Conservation (phyloP, 2,797 vertebrate species). For the Melanogrammus aeglefinus region DNA sequence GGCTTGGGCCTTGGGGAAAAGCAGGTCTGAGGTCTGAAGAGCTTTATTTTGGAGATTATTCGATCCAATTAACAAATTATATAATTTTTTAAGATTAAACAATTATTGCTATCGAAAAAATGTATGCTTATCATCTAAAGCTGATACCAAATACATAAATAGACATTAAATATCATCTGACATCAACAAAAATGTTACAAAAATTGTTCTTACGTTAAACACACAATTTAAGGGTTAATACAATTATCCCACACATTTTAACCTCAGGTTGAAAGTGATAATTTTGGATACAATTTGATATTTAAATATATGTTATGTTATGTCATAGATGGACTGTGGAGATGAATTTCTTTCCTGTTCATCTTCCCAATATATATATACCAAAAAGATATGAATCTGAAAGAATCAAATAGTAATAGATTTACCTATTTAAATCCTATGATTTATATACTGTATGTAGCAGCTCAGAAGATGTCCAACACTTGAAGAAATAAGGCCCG, state of each 20-base stretch:
- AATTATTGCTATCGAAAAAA: background rate
- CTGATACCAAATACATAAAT: background rate
- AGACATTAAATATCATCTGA: background rate
- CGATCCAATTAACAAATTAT: slow-evolving; percentile 43
- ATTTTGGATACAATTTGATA: background rate
- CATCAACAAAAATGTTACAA: background rate
- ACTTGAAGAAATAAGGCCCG: background rate
- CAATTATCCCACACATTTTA: background rate
- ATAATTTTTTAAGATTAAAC: background rate
- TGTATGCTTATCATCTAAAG: background rate
- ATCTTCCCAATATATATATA: background rate
- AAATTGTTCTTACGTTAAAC: background rate
- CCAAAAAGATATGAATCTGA: background rate
- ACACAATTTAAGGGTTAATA: background rate
- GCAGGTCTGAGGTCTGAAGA: background rate
- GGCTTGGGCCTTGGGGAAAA: background rate
- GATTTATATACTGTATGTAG: background rate
- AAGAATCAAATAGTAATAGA: background rate
- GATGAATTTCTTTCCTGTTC: background rate
- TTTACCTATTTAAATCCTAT: background rate
- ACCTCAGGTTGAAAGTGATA: background rate
- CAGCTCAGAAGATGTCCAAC: background rate
- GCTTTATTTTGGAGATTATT: background rate
- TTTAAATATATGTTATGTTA: background rate
- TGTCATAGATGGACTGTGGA: background rate